Percentiles rank a stretch among this genome's conserved stretches.
phyloP scores from a whole-genome alignment of 1,140 invertebrate species.

The Leguminivora glycinivorella region DNA sequence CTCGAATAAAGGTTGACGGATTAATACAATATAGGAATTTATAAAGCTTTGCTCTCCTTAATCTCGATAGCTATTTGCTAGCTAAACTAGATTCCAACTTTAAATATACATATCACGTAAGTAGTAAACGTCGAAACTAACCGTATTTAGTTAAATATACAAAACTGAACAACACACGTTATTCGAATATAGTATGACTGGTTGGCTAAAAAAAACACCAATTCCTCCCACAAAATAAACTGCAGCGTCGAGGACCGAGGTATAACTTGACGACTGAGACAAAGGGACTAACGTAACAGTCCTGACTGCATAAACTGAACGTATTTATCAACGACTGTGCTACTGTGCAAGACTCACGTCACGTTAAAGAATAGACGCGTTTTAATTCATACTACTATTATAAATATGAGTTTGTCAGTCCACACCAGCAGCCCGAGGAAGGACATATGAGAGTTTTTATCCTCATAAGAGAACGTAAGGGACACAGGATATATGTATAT shows the following conservation, averaged over 20 bases:
- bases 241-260: background rate
- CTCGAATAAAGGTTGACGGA: constrained; percentile 46
- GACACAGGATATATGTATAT: too few relatives aligned
- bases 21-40: constrained; percentile 26
- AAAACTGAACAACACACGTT: background rate
- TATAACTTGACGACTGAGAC: background rate
- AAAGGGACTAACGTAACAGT: background rate
- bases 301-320: background rate
- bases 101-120: background rate
- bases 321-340: background rate
- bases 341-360: background rate
- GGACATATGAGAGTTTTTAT: background rate
- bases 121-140: too few relatives aligned
- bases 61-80: background rate
- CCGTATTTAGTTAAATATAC: background rate
- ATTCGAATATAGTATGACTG: background rate
- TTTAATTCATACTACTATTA: too few relatives aligned
- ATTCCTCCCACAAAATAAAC: background rate
- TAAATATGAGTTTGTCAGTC: too few relatives aligned
- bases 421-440: too few relatives aligned
- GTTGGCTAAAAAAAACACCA: background rate
- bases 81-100: background rate
- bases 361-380: background rate
- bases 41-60: background rate
- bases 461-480: too few relatives aligned